A percentile compares a stretch with the other conserved stretches of the same genome.
These are phyloP conservation scores for Labia minor DNA, from an alignment of 2,888 invertebrate genomes.

Conservation along the genomic window DNA sequence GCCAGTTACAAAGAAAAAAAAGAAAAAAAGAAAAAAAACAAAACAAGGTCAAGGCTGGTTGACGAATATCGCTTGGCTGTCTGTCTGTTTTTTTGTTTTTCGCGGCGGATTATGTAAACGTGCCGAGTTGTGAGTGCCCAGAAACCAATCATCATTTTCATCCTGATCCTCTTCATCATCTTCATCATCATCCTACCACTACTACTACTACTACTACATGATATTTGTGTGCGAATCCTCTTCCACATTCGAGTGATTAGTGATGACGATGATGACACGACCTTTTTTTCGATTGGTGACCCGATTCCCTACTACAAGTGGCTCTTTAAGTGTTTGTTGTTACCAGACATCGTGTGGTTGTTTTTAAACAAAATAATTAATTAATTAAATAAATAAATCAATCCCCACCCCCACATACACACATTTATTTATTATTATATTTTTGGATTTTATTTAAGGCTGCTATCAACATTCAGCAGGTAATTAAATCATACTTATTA, in stretches of 20 bases:
- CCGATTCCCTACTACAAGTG: background rate
- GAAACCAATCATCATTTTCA: too few species aligned
- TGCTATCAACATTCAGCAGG: too few species aligned
- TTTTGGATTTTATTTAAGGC: too few species aligned
- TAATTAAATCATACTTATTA: too few species aligned
- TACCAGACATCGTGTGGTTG: background rate
- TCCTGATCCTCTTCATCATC: too few species aligned
- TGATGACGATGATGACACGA: background rate
- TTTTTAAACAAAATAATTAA: background rate
- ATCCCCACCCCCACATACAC: too few species aligned
- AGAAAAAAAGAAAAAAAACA: background rate
- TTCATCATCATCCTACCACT: too few species aligned
- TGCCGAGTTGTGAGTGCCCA: background rate
- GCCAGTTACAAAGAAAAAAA: too few species aligned
- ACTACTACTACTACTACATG: too few species aligned
- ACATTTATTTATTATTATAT: too few species aligned
- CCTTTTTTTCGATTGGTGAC: background rate
- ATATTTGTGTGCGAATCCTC: too few species aligned
- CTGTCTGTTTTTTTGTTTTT: background rate
- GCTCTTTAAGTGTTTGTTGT: background rate
- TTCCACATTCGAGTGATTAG: background rate
- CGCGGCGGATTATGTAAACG: background rate
- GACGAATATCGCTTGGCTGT: background rate
- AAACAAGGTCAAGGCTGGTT: background rate
- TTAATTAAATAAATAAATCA: background rate